phyloP scores from a whole-genome alignment of 2,113 vertebrate genomes.

The Patagioenas fasciata region DNA sequence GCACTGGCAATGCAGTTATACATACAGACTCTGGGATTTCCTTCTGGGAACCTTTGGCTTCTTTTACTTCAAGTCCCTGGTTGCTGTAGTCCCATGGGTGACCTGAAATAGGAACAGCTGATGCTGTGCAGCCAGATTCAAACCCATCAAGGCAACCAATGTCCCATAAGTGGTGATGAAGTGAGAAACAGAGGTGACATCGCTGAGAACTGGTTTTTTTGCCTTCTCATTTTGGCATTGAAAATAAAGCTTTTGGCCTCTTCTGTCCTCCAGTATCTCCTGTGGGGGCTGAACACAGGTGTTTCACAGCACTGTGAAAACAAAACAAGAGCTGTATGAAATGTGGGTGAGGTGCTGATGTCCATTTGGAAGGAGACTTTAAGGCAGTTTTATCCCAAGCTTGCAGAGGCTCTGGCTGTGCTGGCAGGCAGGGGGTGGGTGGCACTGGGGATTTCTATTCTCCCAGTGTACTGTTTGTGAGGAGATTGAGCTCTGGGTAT shows the following conservation, averaged over 20 bases:
- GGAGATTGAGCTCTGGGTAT: neutral
- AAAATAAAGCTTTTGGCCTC: neutral
- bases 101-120: neutral
- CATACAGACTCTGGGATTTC: neutral
- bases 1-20: accelerated
- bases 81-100: neutral
- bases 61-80: neutral
- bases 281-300: neutral
- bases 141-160: accelerated
- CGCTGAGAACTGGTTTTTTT: neutral
- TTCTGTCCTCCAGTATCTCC: neutral
- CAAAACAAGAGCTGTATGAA: accelerated
- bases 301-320: neutral
- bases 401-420: neutral
- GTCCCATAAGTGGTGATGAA: neutral
- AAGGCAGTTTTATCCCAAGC: neutral
- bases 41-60: neutral
- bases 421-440: neutral
- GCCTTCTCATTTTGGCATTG: neutral
- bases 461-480: neutral
- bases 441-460: neutral
- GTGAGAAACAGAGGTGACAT: neutral
- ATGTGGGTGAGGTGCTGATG: accelerated
- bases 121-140: accelerated
- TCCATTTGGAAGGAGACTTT: neutral